phyloP scores from a whole-genome alignment of 2,113 vertebrate genomes.

The Romanogobio albipinnatus region DNA sequence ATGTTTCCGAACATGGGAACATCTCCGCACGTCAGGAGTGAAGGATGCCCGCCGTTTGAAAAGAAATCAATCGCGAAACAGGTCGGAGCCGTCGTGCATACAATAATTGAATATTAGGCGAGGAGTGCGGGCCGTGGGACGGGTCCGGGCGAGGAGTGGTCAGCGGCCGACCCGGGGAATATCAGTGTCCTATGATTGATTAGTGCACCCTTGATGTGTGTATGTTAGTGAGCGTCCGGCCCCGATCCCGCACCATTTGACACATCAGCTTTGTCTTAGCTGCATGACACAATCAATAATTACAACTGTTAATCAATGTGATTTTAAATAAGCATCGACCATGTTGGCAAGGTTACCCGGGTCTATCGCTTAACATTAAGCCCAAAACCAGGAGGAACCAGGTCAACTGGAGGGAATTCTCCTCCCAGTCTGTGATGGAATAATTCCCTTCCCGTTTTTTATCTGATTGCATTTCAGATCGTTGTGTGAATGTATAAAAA shows the following conservation, averaged over 20 bases:
- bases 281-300: conserved; percentile 78
- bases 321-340: conserved; percentile 82
- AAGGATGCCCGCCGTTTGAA: conserved; percentile 65
- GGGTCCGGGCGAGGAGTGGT: conserved; percentile 2
- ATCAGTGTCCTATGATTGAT: background rate
- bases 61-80: conserved; percentile 80
- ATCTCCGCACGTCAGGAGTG: conserved; percentile 52
- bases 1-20: conserved; percentile 60
- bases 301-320: conserved; percentile 83
- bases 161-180: background rate
- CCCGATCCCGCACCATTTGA: conserved; percentile 62
- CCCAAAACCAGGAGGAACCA: conserved; percentile 55
- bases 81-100: conserved; percentile 75
- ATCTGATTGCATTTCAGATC: conserved; percentile 5
- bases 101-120: conserved; percentile 84
- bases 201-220: background rate
- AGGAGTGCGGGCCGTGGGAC: conserved; percentile 48
- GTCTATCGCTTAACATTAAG: conserved; percentile 75
- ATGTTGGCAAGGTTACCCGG: conserved; percentile 72
- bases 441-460: background rate
- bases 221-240: background rate
- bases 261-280: conserved; percentile 72
- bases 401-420: background rate
- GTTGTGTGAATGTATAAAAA: background rate
- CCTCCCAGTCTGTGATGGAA: background rate